A percentile compares a stretch with the other conserved stretches of the same genome.
Evolutionary conservation across 2,888 invertebrate species (phyloP).

Genomic region (Drosophila algonquin): DNA sequence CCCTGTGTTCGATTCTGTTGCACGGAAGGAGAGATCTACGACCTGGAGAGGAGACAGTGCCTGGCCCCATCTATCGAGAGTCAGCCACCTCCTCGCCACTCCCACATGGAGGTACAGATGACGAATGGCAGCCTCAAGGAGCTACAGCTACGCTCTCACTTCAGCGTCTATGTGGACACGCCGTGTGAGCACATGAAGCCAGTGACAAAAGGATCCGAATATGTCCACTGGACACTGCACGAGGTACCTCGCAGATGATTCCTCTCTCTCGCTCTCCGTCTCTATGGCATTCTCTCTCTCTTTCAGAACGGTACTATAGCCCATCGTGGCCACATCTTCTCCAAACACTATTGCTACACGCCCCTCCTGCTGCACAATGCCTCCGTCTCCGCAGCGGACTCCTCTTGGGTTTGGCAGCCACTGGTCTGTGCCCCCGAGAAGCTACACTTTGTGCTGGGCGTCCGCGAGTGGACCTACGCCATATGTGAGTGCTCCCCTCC

Average conservation of each 20-base stretch:
- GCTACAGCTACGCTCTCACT: conserved; percentile 47
- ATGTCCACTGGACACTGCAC: conserved; percentile 61
- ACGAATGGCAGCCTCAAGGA: conserved; percentile 54
- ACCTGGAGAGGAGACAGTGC: conserved; percentile 52
- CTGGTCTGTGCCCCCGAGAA: conserved; percentile 72
- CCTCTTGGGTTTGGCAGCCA: conserved; percentile 80
- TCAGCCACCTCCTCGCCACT: conserved; percentile 29
- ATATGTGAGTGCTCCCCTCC: conserved; percentile 67
- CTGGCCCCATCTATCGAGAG: not conserved
- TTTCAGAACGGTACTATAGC: conserved; percentile 72
- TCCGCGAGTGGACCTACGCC: conserved; percentile 80
- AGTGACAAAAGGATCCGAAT: conserved; percentile 48
- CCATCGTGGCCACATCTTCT: conserved; percentile 62
- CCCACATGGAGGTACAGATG: conserved; percentile 48
- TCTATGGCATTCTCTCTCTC: not conserved
- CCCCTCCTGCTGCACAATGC: conserved; percentile 45
- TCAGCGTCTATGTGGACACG: conserved; percentile 63
- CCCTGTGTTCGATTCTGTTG: conserved; percentile 83
- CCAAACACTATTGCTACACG: conserved; percentile 75
- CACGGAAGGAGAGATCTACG: conserved; percentile 62
- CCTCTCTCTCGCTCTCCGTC: too few relatives aligned
- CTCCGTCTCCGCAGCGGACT: not conserved
- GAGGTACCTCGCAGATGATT: conserved; percentile 40
- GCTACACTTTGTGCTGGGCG: conserved; percentile 70
- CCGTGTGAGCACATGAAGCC: conserved; percentile 76